Percentiles rank a stretch among this genome's conserved stretches.
Evolutionary conservation across 2,888 invertebrate species (phyloP).

Genomic region (Ophraella communa): DNA sequence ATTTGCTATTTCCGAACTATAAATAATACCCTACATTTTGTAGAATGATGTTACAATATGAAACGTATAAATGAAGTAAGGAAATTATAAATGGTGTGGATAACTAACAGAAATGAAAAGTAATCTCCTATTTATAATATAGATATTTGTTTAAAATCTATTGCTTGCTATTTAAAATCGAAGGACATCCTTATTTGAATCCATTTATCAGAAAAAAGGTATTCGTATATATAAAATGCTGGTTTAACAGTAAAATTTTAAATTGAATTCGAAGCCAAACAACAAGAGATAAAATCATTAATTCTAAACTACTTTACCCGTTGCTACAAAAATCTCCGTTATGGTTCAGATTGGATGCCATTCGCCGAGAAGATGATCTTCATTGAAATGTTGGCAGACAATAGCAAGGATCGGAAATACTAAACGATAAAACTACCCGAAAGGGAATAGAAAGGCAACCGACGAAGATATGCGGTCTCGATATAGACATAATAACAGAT

Average conservation of each 20-base stretch:
- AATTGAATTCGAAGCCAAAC: constrained; percentile 11
- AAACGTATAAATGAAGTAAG: no score
- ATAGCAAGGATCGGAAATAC: constrained; percentile 56
- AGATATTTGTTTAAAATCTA: no score
- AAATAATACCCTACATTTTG: no score
- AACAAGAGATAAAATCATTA: constrained; percentile 11
- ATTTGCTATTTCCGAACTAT: no score
- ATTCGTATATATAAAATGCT: background rate
- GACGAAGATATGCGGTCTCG: constrained; percentile 49
- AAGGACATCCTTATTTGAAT: no score
- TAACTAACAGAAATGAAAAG: no score
- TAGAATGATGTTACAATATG: no score
- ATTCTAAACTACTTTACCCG: background rate
- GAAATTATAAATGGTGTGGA: no score
- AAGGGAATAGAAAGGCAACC: constrained; percentile 52
- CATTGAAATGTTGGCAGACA: constrained; percentile 48
- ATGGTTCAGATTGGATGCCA: constrained; percentile 38
- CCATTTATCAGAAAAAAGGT: no score
- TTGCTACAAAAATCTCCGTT: constrained; percentile 12
- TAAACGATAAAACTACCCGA: constrained; percentile 58
- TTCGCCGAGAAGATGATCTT: constrained; percentile 34
- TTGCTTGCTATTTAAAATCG: no score
- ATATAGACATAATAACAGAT: constrained; percentile 54
- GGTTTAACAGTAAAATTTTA: constrained; percentile 1
- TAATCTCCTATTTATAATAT: no score